Evolutionary conservation across 2,888 invertebrate species (phyloP).

Genomic region (Oligia latruncula): DNA sequence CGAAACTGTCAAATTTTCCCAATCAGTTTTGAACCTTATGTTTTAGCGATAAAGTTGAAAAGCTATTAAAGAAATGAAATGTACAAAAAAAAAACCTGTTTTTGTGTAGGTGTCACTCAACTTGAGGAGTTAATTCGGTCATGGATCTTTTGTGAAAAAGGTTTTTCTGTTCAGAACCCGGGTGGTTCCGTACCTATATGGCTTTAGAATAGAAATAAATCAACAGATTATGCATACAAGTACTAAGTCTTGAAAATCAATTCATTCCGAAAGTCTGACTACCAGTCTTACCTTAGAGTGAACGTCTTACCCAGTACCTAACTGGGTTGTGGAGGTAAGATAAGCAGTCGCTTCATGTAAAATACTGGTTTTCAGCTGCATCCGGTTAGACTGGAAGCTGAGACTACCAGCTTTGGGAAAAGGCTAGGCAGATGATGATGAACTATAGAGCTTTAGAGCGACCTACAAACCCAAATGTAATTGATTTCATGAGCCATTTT

Average conservation of each 20-base stretch:
- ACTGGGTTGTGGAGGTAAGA: neutral
- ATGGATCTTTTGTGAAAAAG: conserved; percentile 4
- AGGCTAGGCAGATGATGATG: neutral
- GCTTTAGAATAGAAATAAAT: too few species aligned
- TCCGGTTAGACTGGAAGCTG: neutral
- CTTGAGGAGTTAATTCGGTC: conserved; percentile 30
- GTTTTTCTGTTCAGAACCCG: neutral
- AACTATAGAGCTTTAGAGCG: neutral
- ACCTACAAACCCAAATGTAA: neutral
- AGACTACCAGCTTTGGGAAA: neutral
- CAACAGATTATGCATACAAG: too few species aligned
- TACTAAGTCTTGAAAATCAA: neutral
- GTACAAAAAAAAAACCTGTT: conserved; percentile 52
- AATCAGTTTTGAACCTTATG: too few species aligned
- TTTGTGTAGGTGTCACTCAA: conserved; percentile 45
- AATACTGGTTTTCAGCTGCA: neutral
- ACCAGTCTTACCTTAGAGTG: neutral
- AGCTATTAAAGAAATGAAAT: too few species aligned
- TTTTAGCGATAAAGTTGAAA: too few species aligned
- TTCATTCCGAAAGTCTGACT: neutral
- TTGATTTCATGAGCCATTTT: neutral
- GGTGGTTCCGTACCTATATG: neutral
- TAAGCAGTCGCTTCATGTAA: neutral
- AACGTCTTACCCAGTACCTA: neutral
- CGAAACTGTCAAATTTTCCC: too few species aligned